Base-by-base conservation (phyloP, 2,888 invertebrate species). In the Xanthia togata region DNA sequence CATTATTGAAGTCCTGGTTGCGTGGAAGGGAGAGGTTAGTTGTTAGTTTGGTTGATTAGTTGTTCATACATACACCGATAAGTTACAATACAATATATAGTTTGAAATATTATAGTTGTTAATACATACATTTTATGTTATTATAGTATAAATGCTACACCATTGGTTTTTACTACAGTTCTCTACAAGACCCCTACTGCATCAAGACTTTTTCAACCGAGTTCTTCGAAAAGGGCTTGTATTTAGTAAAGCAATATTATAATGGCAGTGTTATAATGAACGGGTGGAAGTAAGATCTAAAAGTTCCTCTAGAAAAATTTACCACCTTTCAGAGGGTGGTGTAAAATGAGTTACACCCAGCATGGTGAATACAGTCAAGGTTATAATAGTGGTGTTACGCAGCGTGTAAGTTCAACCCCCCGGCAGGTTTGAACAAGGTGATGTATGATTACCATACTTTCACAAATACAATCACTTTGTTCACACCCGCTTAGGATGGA, bases 1-100 rank as follows among this genome's bases (percentile, higher is more conserved):
- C 94, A 96, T 96, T 80, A 96, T 94, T 47, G 96, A 96, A 64
- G 91, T 95, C 94, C 97, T 96, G 93, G 60, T 93, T 83, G 96
- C 96, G 93, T 96, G 95, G 38, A 93, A 92, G 65, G 69, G 82
- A 89, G 79, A 68, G 63, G 50, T 71, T 41, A 69, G 47, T 79
- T 76, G 78, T 69, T 75, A 75, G 60, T 78, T 68, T 47, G 44
- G 31, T 55, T n/a, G n/a, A 55, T 53, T 69, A 26, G 53, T 69
- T 41, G n/a, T 47, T 55, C 4, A 20, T 50, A 67, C 9, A 70
- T 41, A 38, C 26, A 26, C 14, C 17, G 14, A 6, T 14, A 57
- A 55, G n/a, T 12, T 55, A n/a, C n/a, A n/a, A 26, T 26, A 26
- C 4, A 44, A n/a, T n/a, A n/a, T n/a, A n/a, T n/a, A n/a, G 17